Conservation (phyloP, 2,797 vertebrate species). For the Xyrichtys novacula region DNA sequence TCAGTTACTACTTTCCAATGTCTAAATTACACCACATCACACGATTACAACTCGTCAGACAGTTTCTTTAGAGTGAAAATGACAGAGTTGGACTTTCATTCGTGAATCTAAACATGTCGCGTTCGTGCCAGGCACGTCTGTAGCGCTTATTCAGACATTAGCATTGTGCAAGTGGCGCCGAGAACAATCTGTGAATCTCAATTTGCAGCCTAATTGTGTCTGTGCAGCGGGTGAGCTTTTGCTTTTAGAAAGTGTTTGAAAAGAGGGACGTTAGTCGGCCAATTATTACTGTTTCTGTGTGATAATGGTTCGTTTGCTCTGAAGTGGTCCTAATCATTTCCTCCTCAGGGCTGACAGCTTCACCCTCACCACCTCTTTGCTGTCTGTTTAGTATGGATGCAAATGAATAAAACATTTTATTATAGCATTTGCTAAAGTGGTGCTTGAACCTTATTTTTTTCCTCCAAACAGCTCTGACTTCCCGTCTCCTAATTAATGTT, state of each 20-base stretch:
- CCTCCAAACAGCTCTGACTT: constrained; percentile 19
- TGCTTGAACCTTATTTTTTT: constrained; percentile 43
- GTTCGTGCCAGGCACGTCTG: constrained; percentile 1
- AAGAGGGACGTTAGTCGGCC: constrained; percentile 17
- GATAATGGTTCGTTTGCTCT: constrained; percentile 45
- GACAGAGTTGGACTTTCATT: constrained; percentile 10
- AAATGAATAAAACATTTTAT: constrained; percentile 51
- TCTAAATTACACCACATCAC: constrained; percentile 22
- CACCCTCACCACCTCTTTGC: constrained; percentile 21
- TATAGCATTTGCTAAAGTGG: constrained; percentile 49
- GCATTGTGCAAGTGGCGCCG: constrained; percentile 30
- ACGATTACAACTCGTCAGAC: constrained; percentile 22
- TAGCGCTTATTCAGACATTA: constrained; percentile 37
- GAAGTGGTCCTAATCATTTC: constrained; percentile 51
- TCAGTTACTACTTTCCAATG: constrained; percentile 8
- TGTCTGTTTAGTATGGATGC: constrained; percentile 48
- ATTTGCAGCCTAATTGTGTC: constrained; percentile 41
- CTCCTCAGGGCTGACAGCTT: constrained; percentile 28
- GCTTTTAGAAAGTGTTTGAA: constrained; percentile 18
- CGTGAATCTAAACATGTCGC: constrained; percentile 13
- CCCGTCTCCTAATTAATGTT: constrained; percentile 59
- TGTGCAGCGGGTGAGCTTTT: constrained; percentile 35
- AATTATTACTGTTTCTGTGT: constrained; percentile 40
- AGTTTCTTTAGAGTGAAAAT: too few relatives aligned
- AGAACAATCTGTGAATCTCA: constrained; percentile 54